Conservation (phyloP, 2,888 invertebrate genomes). For the Sisyra nigra region DNA sequence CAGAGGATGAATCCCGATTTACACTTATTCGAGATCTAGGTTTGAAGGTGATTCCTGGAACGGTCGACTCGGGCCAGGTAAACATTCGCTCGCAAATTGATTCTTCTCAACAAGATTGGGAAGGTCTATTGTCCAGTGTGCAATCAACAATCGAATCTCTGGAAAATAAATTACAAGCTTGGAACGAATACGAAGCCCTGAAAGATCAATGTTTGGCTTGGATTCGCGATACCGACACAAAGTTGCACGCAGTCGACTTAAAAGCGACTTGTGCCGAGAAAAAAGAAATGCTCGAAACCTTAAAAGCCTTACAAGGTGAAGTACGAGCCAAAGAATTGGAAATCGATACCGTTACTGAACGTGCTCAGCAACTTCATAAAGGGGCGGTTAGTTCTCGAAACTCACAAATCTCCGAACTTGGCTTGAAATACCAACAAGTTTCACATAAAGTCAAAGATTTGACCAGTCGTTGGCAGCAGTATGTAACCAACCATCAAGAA, state of each 20-base stretch:
- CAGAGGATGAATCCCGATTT: constrained; percentile 75
- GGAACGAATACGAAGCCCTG: constrained; percentile 79
- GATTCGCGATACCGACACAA: constrained; percentile 77
- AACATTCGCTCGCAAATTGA: constrained; percentile 80
- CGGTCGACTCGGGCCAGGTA: constrained; percentile 64
- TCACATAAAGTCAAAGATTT: constrained; percentile 83
- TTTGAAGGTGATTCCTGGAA: constrained; percentile 79
- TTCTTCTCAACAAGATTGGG: constrained; percentile 81
- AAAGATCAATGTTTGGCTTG: constrained; percentile 74
- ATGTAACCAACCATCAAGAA: constrained; percentile 74
- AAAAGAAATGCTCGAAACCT: constrained; percentile 63
- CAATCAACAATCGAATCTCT: constrained; percentile 62
- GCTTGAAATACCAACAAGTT: constrained; percentile 80
- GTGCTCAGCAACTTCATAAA: constrained; percentile 70
- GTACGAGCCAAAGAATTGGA: constrained; percentile 81
- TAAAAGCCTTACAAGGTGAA: constrained; percentile 71
- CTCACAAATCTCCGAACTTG: constrained; percentile 78
- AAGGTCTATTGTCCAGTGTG: constrained; percentile 59
- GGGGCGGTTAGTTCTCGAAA: constrained; percentile 54
- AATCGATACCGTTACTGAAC: constrained; percentile 83
- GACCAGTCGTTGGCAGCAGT: constrained; percentile 82
- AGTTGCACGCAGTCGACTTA: constrained; percentile 73
- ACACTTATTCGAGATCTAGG: constrained; percentile 67
- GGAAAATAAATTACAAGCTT: constrained; percentile 72
- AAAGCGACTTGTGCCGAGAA: constrained; percentile 72